Evolutionary conservation across 2,888 invertebrate genomes (phyloP).

Genomic region (Automeris io): DNA sequence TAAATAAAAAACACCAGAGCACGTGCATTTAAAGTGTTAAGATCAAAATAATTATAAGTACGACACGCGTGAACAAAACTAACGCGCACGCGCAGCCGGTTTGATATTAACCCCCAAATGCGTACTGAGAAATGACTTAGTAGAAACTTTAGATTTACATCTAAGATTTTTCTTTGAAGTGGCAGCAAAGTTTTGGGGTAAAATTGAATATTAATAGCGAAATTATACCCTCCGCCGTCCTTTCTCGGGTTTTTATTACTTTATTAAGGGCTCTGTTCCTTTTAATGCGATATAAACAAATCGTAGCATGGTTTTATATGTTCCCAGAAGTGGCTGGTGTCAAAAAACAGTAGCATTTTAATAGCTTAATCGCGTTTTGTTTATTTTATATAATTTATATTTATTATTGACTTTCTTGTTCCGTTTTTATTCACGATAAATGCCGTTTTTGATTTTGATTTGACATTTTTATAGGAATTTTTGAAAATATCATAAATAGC

Average conservation of each 20-base stretch:
- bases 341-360: slow-evolving; percentile 74
- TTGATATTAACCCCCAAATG: slow-evolving; percentile 43
- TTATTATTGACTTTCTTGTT: slow-evolving; percentile 38
- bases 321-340: slow-evolving; percentile 64
- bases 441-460: slow-evolving; percentile 17
- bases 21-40: slow-evolving; percentile 14
- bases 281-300: slow-evolving; percentile 71
- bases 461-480: slow-evolving; percentile 12
- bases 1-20: too few relatives aligned
- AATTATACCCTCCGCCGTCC: slow-evolving; percentile 58
- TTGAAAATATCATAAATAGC: slow-evolving; percentile 18
- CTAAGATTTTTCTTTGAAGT: slow-evolving; percentile 73
- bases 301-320: slow-evolving; percentile 55
- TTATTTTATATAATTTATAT: slow-evolving; percentile 34
- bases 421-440: slow-evolving; percentile 33
- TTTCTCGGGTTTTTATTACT: slow-evolving; percentile 66
- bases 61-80: slow-evolving; percentile 16
- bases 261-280: slow-evolving; percentile 61
- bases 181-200: slow-evolving; percentile 54
- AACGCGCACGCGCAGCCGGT: slow-evolving; percentile 27
- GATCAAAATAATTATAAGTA: slow-evolving; percentile 27
- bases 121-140: slow-evolving; percentile 62
- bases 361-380: slow-evolving; percentile 62
- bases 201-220: slow-evolving; percentile 77
- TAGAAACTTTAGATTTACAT: slow-evolving; percentile 63